A percentile compares a stretch with the other conserved stretches of the same genome.
Evolutionary conservation across 2,797 vertebrate species (phyloP).

Genomic region (Tragopan temminckii): DNA sequence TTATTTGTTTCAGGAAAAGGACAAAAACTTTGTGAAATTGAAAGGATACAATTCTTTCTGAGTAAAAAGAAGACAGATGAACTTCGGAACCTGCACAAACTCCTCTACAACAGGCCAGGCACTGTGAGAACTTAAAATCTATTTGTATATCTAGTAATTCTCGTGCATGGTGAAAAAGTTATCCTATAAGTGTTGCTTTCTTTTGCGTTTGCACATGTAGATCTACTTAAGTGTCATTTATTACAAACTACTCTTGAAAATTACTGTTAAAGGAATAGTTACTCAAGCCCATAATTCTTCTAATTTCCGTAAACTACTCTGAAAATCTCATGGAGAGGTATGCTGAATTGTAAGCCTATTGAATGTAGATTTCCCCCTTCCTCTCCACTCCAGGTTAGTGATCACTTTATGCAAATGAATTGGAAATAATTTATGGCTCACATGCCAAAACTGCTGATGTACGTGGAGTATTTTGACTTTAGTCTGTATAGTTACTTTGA

Average conservation of each 20-base stretch:
- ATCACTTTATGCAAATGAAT: background rate
- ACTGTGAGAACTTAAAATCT: constrained; percentile 84
- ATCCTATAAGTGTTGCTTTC: background rate
- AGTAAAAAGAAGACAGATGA: constrained; percentile 93
- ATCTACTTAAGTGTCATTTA: background rate
- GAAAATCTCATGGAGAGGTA: background rate
- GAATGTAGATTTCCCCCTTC: background rate
- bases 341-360: background rate
- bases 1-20: constrained; percentile 85
- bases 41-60: constrained; percentile 90
- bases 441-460: background rate
- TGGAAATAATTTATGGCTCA: background rate
- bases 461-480: too few species aligned
- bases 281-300: background rate
- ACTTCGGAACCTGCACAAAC: constrained; percentile 92
- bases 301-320: background rate
- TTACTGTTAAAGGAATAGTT: background rate
- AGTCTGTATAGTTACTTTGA: background rate
- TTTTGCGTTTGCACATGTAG: background rate
- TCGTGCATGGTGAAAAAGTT: background rate
- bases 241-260: background rate
- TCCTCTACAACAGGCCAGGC: constrained; percentile 94
- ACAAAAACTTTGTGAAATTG: constrained; percentile 94
- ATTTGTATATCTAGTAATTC: background rate
- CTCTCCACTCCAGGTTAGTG: background rate